Evolutionary conservation across 1,140 invertebrate genomes (phyloP).

Genomic region (Pseudoatta argentina): DNA sequence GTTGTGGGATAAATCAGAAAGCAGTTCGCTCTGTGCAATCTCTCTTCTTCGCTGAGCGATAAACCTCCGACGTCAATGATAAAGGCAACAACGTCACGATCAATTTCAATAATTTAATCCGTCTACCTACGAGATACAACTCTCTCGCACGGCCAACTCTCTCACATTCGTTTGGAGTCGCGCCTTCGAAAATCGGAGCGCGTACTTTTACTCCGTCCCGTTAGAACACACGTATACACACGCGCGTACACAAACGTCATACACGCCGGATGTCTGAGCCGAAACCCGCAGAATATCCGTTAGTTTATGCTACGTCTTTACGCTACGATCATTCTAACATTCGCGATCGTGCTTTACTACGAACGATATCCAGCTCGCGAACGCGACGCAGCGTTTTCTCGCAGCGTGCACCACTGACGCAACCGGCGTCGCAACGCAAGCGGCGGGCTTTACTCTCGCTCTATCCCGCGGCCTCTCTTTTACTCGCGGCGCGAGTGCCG

Average conservation of each 20-base stretch:
- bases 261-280: neutral
- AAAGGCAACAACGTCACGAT: slow-evolving; percentile 17
- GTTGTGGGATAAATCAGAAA: neutral
- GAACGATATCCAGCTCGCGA: neutral
- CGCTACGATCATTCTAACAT: neutral
- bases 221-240: neutral
- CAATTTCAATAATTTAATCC: neutral
- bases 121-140: neutral
- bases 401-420: slow-evolving; percentile 51
- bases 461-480: slow-evolving; percentile 41
- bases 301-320: neutral
- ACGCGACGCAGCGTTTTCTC: slow-evolving; percentile 15
- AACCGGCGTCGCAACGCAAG: slow-evolving; percentile 31
- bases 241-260: neutral
- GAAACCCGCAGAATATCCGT: neutral
- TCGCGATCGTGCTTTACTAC: neutral
- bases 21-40: neutral
- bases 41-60: neutral
- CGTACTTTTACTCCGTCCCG: slow-evolving; percentile 44
- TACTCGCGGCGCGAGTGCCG: slow-evolving; percentile 43
- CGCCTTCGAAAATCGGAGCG: slow-evolving; percentile 37
- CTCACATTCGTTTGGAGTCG: slow-evolving; percentile 14
- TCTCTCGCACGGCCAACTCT: neutral
- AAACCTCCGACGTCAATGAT: slow-evolving; percentile 10
- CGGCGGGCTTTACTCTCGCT: slow-evolving; percentile 51